A percentile compares a stretch with the other conserved stretches of the same genome.
Evolutionary conservation across 2,888 invertebrate genomes (phyloP).

Genomic region (Odontocolon sp.): DNA sequence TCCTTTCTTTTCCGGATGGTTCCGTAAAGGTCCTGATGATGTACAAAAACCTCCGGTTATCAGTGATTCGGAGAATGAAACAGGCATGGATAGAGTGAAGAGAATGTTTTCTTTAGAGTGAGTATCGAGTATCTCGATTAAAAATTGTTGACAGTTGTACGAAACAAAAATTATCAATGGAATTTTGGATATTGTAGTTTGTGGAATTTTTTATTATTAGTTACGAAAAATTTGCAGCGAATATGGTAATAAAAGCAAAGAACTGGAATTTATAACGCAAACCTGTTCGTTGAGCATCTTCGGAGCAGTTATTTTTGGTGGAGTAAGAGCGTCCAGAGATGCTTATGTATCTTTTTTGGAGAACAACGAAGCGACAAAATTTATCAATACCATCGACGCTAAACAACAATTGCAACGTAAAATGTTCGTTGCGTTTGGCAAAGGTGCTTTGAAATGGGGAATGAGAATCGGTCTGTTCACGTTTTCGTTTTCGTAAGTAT

Average conservation of each 20-base stretch:
- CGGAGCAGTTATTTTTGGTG: slow-evolving; percentile 85
- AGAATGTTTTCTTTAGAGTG: slow-evolving; percentile 66
- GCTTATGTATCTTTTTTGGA: slow-evolving; percentile 87
- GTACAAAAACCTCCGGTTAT: neutral
- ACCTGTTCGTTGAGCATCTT: slow-evolving; percentile 79
- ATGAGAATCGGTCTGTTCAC: slow-evolving; percentile 87
- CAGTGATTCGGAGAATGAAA: slow-evolving; percentile 1
- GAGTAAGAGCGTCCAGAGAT: slow-evolving; percentile 82
- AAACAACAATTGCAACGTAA: slow-evolving; percentile 88
- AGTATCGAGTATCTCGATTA: slow-evolving; percentile 43
- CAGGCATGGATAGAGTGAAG: slow-evolving; percentile 63
- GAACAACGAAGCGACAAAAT: slow-evolving; percentile 88
- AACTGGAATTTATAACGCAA: slow-evolving; percentile 85
- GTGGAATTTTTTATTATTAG: neutral
- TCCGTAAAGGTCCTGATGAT: neutral
- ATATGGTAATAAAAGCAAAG: slow-evolving; percentile 84
- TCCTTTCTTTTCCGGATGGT: neutral
- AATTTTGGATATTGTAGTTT: neutral
- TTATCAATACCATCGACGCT: slow-evolving; percentile 85
- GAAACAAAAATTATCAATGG: neutral
- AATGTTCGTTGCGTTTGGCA: slow-evolving; percentile 86
- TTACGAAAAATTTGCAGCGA: slow-evolving; percentile 83
- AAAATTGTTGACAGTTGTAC: neutral
- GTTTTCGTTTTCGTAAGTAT: slow-evolving; percentile 86
- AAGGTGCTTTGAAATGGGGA: slow-evolving; percentile 87